Base-by-base conservation (phyloP, 2,797 vertebrate genomes). In the Poecilia picta region DNA sequence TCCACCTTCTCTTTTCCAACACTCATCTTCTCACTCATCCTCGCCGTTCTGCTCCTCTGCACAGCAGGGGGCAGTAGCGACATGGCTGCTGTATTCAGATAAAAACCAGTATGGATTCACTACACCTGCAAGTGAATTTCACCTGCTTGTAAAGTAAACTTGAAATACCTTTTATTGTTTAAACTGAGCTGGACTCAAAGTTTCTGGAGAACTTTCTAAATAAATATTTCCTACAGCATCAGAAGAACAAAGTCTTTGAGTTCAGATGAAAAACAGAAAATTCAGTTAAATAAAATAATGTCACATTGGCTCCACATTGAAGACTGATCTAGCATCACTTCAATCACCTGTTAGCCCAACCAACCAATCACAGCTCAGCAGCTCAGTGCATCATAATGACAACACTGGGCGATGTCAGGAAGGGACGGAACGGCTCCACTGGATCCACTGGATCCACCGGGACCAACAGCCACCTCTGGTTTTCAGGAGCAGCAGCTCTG, bases 401-500 rank as follows among this genome's bases (percentile, higher is more conserved):
- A 51, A 51, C 7, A 6, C 47, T 49, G 18, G n/a, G 13, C 4
- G 28, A 31, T 0, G 31, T 62, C 57, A 33, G 28, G 57, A 31
- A 31, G 57, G 57, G 57, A 59, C 57, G n/a, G 20, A 12, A 57
- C 10, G 53, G 46, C 0, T 49, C 47, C 12, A 49, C 41, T 43
- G 53, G 25, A 25, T 25, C 53, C n/a, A 25, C 23, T 55, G 25
- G 5, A 43, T 25, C 25, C n/a, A 55, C 25, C 28, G 25, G 53
- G 53, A n/a, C n/a, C n/a, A 59, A 13, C 55, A 59, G 12, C n/a
- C 51, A 20, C 20, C 53, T n/a, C 23, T 55, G 15, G 53, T n/a
- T 55, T 55, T 25, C 57, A 64, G 33, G 62, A 64, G 62, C 62
- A 64, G 62, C 62, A 39, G 64, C 62, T 66, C n/a, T 62, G 15